Conservation (phyloP, 2,797 vertebrate species). For the Diplodus puntazzo region DNA sequence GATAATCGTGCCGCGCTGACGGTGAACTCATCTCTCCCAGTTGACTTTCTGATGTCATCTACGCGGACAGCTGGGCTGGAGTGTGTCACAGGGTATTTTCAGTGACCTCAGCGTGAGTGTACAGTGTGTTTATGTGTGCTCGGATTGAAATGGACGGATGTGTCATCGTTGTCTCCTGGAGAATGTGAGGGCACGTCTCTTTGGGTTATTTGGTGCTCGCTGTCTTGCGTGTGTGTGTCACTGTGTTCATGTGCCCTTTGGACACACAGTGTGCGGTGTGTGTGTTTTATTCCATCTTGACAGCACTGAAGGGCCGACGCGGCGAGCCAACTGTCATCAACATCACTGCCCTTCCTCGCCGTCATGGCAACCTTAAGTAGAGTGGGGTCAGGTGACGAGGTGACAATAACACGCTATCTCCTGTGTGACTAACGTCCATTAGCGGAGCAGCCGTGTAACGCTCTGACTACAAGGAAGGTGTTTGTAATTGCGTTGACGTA, state of each 20-base stretch:
- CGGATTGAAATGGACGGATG: conserved; percentile 60
- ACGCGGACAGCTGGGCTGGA: conserved; percentile 64
- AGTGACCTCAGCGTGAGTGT: conserved; percentile 76
- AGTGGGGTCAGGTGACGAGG: conserved; percentile 62
- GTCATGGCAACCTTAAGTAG: conserved; percentile 56
- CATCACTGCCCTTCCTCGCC: conserved; percentile 52
- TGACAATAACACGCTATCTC: conserved; percentile 68
- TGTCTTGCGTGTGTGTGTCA: background rate
- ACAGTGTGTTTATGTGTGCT: conserved; percentile 50
- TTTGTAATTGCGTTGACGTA: conserved; percentile 72
- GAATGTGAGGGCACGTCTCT: conserved; percentile 62
- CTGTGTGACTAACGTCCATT: conserved; percentile 62
- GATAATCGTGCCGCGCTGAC: conserved; percentile 34
- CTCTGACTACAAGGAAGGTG: conserved; percentile 65
- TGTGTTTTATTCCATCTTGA: conserved; percentile 46
- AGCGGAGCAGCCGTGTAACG: conserved; percentile 21
- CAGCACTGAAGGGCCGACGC: conserved; percentile 32
- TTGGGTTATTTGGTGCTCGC: conserved; percentile 24
- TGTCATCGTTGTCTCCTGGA: conserved; percentile 69
- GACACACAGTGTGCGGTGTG: background rate
- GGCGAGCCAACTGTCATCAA: conserved; percentile 47
- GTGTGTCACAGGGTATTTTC: conserved; percentile 82
- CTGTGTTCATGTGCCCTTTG: conserved; percentile 1
- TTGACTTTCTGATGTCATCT: conserved; percentile 79
- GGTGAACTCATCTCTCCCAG: conserved; percentile 75